A percentile compares a stretch with the other conserved stretches of the same genome.
phyloP scores from a whole-genome alignment of 2,797 vertebrate genomes.

The Ciconia nigra region DNA sequence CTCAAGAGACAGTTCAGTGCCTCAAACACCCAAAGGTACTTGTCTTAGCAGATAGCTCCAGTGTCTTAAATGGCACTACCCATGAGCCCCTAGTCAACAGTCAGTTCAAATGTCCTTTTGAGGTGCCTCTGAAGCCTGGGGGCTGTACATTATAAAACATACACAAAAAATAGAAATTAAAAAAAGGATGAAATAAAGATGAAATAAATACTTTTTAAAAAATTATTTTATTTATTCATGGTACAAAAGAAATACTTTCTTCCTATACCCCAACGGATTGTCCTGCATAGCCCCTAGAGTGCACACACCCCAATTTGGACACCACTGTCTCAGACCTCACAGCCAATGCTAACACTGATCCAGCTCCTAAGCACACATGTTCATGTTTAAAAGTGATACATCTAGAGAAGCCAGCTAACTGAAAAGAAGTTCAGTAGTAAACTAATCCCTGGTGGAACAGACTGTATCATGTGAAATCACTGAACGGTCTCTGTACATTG shows the following conservation, averaged over 20 bases:
- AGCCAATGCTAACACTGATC: neutral
- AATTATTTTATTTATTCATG: neutral
- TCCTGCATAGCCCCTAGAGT: neutral
- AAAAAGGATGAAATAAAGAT: neutral
- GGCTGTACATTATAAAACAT: neutral
- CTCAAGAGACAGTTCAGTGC: neutral
- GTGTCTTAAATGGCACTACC: neutral
- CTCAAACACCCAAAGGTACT: neutral
- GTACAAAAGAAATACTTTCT: neutral
- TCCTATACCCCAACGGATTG: neutral
- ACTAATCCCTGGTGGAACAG: neutral
- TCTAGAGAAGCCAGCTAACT: neutral
- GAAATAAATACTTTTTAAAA: neutral
- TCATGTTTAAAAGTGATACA: neutral
- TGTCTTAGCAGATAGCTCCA: neutral
- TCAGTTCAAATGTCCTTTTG: neutral
- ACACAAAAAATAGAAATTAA: neutral
- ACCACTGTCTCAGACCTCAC: neutral
- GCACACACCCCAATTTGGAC: neutral
- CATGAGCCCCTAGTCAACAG: neutral
- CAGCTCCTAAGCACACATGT: neutral
- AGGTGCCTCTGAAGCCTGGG: neutral
- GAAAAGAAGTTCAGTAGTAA: neutral
- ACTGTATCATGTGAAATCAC: fast-evolving
- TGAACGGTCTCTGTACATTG: neutral